These are phyloP conservation scores for Bombus consobrinus DNA, from an alignment of 1,140 invertebrate species.

Conservation along the genomic window DNA sequence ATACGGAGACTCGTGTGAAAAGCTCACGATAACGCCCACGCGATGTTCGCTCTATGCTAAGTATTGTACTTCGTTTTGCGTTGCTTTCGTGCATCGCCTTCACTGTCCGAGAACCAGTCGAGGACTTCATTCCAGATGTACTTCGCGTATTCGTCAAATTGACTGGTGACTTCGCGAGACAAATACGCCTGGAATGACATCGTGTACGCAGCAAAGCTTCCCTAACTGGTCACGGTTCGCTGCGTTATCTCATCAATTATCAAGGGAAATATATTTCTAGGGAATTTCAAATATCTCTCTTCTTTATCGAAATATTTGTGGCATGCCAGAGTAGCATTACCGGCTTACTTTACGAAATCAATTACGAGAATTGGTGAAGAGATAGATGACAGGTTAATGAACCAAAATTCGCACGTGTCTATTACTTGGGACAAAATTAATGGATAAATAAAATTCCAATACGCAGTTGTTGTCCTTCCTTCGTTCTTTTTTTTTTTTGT, in stretches of 20 bases:
- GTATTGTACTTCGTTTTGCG: slow-evolving; percentile 62
- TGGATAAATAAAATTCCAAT: no score
- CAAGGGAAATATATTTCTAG: not conserved
- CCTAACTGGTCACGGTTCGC: not conserved
- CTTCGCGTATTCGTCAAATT: not conserved
- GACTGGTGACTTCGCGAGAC: not conserved
- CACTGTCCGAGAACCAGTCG: slow-evolving; percentile 47
- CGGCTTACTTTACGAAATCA: no score
- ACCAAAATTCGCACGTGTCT: no score
- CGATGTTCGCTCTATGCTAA: slow-evolving; percentile 40
- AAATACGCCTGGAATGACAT: not conserved
- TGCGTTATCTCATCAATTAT: not conserved
- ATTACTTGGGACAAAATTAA: no score
- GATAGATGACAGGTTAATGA: no score
- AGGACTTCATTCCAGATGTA: slow-evolving; percentile 2
- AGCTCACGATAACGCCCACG: slow-evolving; percentile 72
- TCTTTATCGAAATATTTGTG: not conserved
- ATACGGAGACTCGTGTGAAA: slow-evolving; percentile 27
- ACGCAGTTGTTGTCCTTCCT: no score
- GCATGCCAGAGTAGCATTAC: no score
- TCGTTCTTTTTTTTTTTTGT: no score
- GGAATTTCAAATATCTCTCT: not conserved
- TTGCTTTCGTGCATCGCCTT: slow-evolving; percentile 59
- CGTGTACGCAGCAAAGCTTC: not conserved
- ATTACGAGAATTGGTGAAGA: no score